Evolutionary conservation across 2,888 invertebrate genomes (phyloP).

Genomic region (Conomelus anceps): DNA sequence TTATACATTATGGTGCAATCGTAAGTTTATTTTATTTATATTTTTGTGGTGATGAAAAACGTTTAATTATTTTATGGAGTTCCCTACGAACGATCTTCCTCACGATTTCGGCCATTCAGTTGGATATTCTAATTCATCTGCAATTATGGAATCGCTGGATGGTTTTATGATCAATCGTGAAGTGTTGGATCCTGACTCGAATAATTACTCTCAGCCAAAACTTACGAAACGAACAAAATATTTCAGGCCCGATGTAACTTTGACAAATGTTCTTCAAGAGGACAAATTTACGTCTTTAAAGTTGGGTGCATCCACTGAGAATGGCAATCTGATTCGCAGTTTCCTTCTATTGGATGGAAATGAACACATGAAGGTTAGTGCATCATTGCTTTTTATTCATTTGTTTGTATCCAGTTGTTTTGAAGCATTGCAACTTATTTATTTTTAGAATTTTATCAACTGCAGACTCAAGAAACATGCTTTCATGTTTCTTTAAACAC

Average conservation of each 20-base stretch:
- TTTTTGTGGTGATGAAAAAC: not conserved
- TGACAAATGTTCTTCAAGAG: slow-evolving; percentile 32
- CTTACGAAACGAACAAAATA: not conserved
- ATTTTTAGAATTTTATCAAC: too few relatives aligned
- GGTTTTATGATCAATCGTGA: slow-evolving; percentile 25
- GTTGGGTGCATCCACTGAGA: slow-evolving; percentile 33
- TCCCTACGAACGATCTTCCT: not conserved
- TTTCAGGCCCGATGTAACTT: slow-evolving; percentile 36
- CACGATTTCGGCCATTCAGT: not conserved
- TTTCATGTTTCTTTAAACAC: too few relatives aligned
- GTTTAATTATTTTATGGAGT: not conserved
- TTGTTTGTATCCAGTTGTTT: too few relatives aligned
- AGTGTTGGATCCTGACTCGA: not conserved
- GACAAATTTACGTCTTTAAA: slow-evolving; percentile 35
- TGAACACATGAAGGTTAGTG: slow-evolving; percentile 51
- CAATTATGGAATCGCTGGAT: slow-evolving; percentile 40
- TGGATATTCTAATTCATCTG: slow-evolving; percentile 26
- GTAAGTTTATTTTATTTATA: not conserved
- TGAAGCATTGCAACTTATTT: too few relatives aligned
- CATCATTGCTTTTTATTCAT: too few relatives aligned
- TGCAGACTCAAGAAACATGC: too few relatives aligned
- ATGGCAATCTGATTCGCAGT: slow-evolving; percentile 48
- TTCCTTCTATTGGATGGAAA: slow-evolving; percentile 56
- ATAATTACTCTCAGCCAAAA: not conserved
- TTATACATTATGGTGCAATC: not conserved